phyloP scores from a whole-genome alignment of 2,888 invertebrate genomes.

The Habrosyne pyritoides region DNA sequence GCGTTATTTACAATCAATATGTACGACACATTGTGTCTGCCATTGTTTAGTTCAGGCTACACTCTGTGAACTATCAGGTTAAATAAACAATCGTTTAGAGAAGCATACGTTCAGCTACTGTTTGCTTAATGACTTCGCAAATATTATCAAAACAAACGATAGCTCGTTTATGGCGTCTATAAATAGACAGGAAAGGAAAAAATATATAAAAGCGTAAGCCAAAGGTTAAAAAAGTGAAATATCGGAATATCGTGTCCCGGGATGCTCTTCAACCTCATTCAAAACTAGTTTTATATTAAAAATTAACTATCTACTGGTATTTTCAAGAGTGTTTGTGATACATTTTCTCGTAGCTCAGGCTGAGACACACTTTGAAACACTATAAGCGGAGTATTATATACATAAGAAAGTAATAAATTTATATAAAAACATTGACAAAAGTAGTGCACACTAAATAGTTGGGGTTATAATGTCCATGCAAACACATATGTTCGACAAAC shows the following conservation, averaged over 20 bases:
- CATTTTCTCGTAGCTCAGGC: no score
- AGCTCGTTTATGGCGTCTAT: background rate
- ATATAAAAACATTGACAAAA: background rate
- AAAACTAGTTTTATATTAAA: no score
- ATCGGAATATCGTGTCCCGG: no score
- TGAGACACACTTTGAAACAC: no score
- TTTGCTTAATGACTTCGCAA: conserved; percentile 49
- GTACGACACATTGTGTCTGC: conserved; percentile 36
- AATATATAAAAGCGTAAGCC: no score
- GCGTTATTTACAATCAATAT: conserved; percentile 18
- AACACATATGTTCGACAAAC: conserved; percentile 6
- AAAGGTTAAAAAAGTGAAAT: no score
- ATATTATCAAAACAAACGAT: no score
- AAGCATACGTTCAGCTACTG: conserved; percentile 32
- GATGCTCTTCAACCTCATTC: no score
- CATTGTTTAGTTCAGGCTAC: conserved; percentile 48
- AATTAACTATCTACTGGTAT: no score
- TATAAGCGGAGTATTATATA: no score
- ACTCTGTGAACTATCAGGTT: conserved; percentile 51
- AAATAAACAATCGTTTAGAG: background rate
- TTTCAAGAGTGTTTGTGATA: background rate
- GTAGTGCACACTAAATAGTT: background rate
- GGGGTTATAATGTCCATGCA: conserved; percentile 2
- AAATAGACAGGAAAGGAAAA: background rate
- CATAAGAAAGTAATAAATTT: background rate